Conservation (phyloP, 2,113 vertebrate species). For the Microcebus ravelobensis region DNA sequence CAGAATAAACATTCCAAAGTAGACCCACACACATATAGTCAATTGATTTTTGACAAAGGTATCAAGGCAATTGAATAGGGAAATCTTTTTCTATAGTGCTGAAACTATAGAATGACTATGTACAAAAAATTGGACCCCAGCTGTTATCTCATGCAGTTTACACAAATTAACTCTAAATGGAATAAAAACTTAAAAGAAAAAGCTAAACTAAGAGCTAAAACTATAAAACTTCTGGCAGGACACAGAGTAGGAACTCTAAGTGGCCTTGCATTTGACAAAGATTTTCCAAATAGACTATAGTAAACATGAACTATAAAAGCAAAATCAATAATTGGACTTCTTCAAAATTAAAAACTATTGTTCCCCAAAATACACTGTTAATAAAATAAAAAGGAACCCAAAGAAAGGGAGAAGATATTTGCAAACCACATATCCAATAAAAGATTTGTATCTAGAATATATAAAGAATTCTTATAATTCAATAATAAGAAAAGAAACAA, state of each 20-base stretch:
- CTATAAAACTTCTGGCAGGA: background rate
- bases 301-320: background rate
- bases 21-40: background rate
- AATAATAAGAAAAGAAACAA: background rate
- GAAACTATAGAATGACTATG: background rate
- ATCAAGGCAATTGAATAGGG: background rate
- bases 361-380: background rate
- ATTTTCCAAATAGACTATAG: conserved; percentile 1
- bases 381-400: background rate
- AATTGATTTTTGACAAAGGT: background rate
- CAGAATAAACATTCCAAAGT: background rate
- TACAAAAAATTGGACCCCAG: background rate
- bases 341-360: background rate
- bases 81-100: conserved; percentile 6
- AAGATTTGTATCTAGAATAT: background rate
- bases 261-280: background rate
- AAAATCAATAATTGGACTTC: conserved; percentile 2
- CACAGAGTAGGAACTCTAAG: background rate
- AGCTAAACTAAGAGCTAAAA: background rate
- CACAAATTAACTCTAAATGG: background rate
- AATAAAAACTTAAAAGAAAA: background rate
- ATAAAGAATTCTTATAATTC: background rate
- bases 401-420: background rate
- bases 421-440: background rate
- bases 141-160: background rate